Percentiles rank a stretch among this genome's conserved stretches.
Evolutionary conservation across 2,113 vertebrate species (phyloP).

Genomic region (Myanophis thanlyinensis): DNA sequence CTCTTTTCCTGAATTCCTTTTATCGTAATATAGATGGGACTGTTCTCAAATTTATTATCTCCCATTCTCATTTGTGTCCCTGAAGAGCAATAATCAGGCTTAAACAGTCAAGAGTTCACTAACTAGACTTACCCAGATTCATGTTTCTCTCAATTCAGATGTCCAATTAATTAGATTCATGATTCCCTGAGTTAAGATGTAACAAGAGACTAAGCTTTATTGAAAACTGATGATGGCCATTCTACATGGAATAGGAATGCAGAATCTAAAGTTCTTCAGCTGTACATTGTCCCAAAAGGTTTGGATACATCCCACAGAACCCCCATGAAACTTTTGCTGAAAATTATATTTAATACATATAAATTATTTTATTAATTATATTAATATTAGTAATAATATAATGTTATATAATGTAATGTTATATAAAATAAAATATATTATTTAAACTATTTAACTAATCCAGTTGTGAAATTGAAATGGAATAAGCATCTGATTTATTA

Average conservation of each 20-base stretch:
- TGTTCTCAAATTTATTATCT: neutral
- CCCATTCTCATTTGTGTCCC: neutral
- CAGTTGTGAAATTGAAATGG: neutral
- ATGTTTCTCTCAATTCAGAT: neutral
- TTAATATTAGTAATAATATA: neutral
- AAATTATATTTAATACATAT: neutral
- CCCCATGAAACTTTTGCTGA: neutral
- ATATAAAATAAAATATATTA: neutral
- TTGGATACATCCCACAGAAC: neutral
- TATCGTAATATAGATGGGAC: neutral
- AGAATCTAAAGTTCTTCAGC: neutral
- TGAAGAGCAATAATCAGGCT: neutral
- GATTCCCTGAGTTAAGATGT: neutral
- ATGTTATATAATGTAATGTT: neutral
- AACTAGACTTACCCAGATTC: neutral
- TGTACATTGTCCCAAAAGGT: neutral
- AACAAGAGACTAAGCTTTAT: neutral
- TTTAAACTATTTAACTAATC: neutral
- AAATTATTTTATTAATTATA: neutral
- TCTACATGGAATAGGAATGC: neutral
- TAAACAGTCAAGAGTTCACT: neutral
- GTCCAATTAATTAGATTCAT: neutral
- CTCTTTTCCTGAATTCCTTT: neutral
- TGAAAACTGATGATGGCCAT: neutral
- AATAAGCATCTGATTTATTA: neutral